Base-by-base conservation (phyloP, 2,113 vertebrate genomes). In the Pelodiscus sinensis region DNA sequence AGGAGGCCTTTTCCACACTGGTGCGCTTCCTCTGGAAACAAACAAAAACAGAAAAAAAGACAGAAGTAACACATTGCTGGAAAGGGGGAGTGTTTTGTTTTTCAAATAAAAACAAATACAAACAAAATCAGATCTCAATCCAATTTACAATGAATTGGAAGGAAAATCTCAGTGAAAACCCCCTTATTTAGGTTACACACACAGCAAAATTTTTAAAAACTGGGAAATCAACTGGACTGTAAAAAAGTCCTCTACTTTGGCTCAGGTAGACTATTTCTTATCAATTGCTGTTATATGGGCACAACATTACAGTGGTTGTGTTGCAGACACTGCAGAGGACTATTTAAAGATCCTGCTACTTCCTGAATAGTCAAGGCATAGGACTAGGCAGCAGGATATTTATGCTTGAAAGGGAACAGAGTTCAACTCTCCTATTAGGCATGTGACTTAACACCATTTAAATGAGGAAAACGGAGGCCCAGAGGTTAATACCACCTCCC, bases 1-100 rank as follows among this genome's bases (percentile, higher is more conserved):
- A 99, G 98, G 29, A 99, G 99, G 62, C 98, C 98, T 97, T 99
- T 98, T 11, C 99, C 99, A 16, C 99, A 98, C 97, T 99, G 99
- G 85, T 99, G 99, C 95, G 99, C 99, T 98, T 99, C 99, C 98
- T 99, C 99, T 99, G 98, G 51, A 95, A 96, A 89, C 0, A 84
- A 1, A 86, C 81, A 2, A 51, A 95, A 96, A 89, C 0, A 84
- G 1, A 85, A 82, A 2, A 93, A 60, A 55, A 95, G 56, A 90
- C 77, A 31, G 55, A 88, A 44, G 60, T 86, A 38, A 92, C n/a
- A 62, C 54, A 81, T 83, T 85, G 65, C 82, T 68, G 58, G 35
- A 44, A 77, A 77, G 65, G 31, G 65, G 31, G 31, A 7, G 38
- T 4, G 4, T 25, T 75, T 50, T 50, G 35, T 44, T 52, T 62